These are phyloP conservation scores for Daktulosphaira vitifoliae DNA, from an alignment of 1,140 invertebrate species.

Conservation along the genomic window DNA sequence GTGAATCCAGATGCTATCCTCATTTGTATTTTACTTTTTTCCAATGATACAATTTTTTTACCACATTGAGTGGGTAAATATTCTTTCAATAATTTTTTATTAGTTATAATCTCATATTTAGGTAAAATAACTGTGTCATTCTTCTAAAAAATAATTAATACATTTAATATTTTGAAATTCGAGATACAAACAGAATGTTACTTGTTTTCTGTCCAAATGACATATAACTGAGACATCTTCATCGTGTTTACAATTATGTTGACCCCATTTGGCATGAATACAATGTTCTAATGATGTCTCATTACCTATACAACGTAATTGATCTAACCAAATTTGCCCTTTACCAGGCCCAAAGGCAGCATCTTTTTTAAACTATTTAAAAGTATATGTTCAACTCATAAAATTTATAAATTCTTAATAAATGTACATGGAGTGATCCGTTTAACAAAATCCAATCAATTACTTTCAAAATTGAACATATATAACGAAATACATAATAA, in stretches of 20 bases:
- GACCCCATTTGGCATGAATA: conserved; percentile 57
- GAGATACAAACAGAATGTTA: too few relatives aligned
- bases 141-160: too few relatives aligned
- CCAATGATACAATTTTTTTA: conserved; percentile 43
- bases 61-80: conserved; percentile 1
- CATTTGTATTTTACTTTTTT: conserved; percentile 46
- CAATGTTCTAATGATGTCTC: conserved; percentile 57
- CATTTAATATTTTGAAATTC: too few relatives aligned
- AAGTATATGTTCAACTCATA: conserved; percentile 5
- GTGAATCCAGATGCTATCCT: conserved; percentile 50
- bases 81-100: conserved; percentile 6
- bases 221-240: conserved; percentile 66
- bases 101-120: neutral
- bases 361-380: conserved; percentile 41
- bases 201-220: conserved; percentile 31
- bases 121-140: too few relatives aligned
- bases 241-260: conserved; percentile 61
- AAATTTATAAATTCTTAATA: neutral
- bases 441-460: too few relatives aligned
- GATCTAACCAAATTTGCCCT: conserved; percentile 66
- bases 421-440: too few relatives aligned
- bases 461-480: too few relatives aligned
- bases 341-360: conserved; percentile 45
- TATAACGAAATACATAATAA: too few relatives aligned
- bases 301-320: conserved; percentile 60